phyloP scores from a whole-genome alignment of 2,113 vertebrate genomes.

The Tauraco erythrolophus region DNA sequence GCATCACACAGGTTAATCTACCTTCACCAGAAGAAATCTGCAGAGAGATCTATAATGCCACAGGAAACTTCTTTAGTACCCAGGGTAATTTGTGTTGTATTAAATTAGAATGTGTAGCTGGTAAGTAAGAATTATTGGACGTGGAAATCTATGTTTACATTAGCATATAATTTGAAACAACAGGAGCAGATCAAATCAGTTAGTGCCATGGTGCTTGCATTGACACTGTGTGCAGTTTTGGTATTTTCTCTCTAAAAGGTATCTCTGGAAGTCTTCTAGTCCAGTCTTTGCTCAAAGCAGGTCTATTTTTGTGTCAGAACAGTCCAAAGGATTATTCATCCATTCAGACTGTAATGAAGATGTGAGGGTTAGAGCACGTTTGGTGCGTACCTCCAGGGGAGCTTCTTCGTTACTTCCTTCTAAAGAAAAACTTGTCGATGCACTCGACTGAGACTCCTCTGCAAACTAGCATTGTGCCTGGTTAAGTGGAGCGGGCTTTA shows the following conservation, averaged over 20 bases:
- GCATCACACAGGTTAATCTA: neutral
- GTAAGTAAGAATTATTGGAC: neutral
- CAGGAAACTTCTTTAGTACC: neutral
- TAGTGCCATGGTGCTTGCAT: neutral
- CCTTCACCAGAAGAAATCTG: neutral
- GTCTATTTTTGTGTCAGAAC: neutral
- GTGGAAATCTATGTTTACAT: neutral
- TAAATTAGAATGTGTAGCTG: neutral
- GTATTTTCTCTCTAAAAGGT: neutral
- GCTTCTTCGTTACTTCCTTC: neutral
- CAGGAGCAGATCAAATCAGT: neutral
- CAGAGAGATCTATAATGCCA: neutral
- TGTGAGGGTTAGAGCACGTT: neutral
- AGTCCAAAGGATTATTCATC: neutral
- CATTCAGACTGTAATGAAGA: neutral
- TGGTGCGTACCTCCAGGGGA: neutral
- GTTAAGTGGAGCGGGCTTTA: neutral
- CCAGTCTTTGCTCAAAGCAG: neutral
- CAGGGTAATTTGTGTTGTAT: neutral
- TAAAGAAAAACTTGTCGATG: neutral
- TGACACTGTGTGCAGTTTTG: neutral
- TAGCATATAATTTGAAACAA: neutral
- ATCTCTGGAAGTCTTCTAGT: neutral
- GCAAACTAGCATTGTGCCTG: neutral
- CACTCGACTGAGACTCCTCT: neutral